Conservation (phyloP, 2,888 invertebrate genomes). For the Lasius platythorax region DNA sequence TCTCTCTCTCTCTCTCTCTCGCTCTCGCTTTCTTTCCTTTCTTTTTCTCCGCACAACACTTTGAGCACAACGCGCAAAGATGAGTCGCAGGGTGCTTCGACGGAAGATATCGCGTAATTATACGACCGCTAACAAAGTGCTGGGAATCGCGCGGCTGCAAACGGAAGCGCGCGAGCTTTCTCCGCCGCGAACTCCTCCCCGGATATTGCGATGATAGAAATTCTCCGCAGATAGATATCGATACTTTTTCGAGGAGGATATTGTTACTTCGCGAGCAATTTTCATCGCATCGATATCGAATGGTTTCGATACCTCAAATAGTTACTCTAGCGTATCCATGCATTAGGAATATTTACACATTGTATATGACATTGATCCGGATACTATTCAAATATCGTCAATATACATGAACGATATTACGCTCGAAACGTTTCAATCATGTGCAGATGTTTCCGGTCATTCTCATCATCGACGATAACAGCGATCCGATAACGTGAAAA, state of each 20-base stretch:
- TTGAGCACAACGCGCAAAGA: conserved; percentile 22
- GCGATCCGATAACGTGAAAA: neutral
- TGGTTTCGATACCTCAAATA: conserved; percentile 17
- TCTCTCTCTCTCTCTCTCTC: neutral
- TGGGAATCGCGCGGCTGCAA: conserved; percentile 13
- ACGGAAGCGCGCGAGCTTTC: neutral
- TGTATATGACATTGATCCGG: neutral
- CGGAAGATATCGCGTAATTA: conserved; percentile 22
- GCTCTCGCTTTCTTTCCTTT: neutral
- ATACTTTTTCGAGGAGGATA: conserved; percentile 53
- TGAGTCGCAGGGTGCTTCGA: neutral
- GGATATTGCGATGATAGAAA: conserved; percentile 54
- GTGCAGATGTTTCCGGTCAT: conserved; percentile 5
- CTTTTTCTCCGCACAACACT: conserved; percentile 17
- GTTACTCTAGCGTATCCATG: neutral
- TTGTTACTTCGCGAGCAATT: conserved; percentile 45
- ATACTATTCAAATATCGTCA: neutral
- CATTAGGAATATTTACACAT: neutral
- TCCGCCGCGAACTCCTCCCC: conserved; percentile 19
- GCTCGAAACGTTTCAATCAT: conserved; percentile 20
- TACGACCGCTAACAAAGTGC: conserved; percentile 51
- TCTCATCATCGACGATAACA: conserved; percentile 17
- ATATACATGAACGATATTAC: neutral
- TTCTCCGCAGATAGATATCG: conserved; percentile 43
- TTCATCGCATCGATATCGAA: neutral